Conservation (phyloP, 2,113 vertebrate species). For the human (Homo sapiens) region DNA sequence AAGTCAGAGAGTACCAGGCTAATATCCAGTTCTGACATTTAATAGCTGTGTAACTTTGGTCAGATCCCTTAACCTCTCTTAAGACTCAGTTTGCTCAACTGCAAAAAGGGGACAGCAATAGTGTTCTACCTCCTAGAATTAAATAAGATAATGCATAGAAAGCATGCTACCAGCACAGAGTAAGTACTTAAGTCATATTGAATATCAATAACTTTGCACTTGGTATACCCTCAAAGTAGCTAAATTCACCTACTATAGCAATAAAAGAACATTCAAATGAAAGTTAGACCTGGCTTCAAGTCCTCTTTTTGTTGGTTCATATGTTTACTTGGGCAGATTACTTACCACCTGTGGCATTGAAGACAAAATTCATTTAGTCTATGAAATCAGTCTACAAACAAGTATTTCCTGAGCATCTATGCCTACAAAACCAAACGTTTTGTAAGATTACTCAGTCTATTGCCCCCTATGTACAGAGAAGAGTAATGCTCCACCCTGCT, state of each 20-base stretch:
- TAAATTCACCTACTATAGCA: background rate
- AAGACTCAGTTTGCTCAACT: background rate
- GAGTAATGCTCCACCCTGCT: background rate
- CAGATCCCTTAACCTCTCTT: background rate
- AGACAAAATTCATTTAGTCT: background rate
- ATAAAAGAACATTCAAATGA: background rate
- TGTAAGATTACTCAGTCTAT: background rate
- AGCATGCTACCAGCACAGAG: background rate
- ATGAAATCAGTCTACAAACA: background rate
- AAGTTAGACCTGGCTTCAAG: background rate
- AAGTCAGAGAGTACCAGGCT: background rate
- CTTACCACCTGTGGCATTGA: background rate
- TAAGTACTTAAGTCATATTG: background rate
- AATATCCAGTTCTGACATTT: background rate
- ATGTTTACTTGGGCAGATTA: background rate
- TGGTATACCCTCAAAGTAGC: background rate
- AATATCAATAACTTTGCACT: background rate
- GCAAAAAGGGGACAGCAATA: background rate
- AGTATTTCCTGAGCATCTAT: background rate
- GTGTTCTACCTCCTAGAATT: background rate
- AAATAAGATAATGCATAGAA: background rate
- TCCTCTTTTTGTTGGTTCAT: background rate
- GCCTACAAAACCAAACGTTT: background rate
- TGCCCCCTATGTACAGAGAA: background rate
- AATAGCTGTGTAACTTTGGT: background rate